A percentile compares a stretch with the other conserved stretches of the same genome.
Evolutionary conservation across 2,888 invertebrate species (phyloP).

Genomic region (Synergus umbraculus): DNA sequence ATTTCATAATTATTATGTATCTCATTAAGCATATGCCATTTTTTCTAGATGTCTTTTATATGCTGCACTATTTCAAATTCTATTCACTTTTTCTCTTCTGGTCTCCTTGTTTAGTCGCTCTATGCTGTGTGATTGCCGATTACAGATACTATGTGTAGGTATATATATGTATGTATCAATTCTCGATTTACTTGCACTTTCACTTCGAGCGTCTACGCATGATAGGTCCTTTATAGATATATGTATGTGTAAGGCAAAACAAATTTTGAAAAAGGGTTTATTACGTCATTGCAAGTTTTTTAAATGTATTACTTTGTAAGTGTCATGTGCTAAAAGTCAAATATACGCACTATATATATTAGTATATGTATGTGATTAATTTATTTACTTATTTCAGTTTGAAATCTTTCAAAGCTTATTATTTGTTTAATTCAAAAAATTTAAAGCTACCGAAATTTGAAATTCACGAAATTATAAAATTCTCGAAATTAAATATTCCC

Average conservation of each 20-base stretch:
- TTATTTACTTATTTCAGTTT: background rate
- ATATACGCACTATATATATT: background rate
- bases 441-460: no score
- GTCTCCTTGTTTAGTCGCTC: background rate
- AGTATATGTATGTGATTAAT: background rate
- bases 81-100: background rate
- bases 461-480: no score
- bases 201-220: conserved; percentile 13
- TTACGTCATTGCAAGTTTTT: background rate
- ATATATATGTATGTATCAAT: conserved; percentile 6
- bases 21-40: conserved; percentile 11
- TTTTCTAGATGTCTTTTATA: background rate
- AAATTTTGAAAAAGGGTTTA: background rate
- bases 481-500: no score
- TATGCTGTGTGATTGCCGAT: conserved; percentile 14
- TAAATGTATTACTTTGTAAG: background rate
- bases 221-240: background rate
- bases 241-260: background rate
- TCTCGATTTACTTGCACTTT: conserved; percentile 30
- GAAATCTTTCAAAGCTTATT: no score
- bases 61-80: background rate
- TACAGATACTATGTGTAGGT: conserved; percentile 21
- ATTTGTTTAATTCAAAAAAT: no score
- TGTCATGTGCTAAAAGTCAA: background rate
- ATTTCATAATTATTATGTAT: conserved; percentile 26